Percentiles rank a stretch among this genome's conserved stretches.
phyloP scores from a whole-genome alignment of 1,140 invertebrate genomes.

The Hestina assimilis region DNA sequence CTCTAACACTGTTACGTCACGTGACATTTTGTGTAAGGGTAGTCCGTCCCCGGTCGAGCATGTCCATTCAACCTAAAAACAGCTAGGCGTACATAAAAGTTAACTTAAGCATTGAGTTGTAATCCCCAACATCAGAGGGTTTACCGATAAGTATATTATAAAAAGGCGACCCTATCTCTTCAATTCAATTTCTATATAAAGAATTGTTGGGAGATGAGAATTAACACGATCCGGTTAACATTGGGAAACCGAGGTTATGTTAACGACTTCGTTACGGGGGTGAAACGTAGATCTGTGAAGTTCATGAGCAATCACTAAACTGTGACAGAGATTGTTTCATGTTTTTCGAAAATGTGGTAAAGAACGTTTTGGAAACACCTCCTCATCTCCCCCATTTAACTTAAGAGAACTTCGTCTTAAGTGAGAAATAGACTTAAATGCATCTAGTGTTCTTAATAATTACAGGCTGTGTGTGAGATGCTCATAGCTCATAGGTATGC shows the following conservation, averaged over 20 bases:
- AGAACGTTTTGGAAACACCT: no score
- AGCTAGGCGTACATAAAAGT: background rate
- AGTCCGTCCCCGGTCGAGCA: no score
- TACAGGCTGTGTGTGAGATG: no score
- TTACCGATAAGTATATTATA: constrained; percentile 21
- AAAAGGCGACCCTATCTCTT: constrained; percentile 30
- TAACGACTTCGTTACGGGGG: constrained; percentile 10
- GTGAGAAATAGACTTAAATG: no score
- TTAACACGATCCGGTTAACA: constrained; percentile 28
- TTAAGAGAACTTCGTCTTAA: no score
- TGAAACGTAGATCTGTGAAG: background rate
- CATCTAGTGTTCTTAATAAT: no score
- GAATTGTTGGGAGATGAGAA: constrained; percentile 30
- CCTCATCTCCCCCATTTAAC: no score
- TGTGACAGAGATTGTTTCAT: background rate
- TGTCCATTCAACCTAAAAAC: no score
- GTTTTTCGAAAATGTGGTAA: background rate
- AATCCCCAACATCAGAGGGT: constrained; percentile 22
- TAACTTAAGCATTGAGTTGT: constrained; percentile 18
- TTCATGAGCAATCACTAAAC: background rate
- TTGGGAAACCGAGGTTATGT: background rate
- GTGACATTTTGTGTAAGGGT: no score
- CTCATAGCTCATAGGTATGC: no score
- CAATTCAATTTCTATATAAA: constrained; percentile 31
- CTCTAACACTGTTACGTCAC: no score